Base-by-base conservation (phyloP, 1,140 invertebrate species). In the Atta cephalotes region DNA sequence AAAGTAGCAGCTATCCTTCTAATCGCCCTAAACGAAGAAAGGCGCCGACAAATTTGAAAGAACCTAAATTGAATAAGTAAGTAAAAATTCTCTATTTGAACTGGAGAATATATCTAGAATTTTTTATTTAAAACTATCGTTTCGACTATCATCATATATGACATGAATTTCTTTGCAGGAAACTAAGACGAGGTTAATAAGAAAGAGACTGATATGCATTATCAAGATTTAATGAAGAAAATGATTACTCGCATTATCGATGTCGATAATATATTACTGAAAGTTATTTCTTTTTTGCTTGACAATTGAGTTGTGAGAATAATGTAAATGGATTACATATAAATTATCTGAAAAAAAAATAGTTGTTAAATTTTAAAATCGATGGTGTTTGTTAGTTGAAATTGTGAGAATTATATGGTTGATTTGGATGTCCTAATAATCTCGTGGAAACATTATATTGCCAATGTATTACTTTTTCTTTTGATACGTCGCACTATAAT, bases 31-130 rank as follows among this genome's bases (percentile, higher is more conserved):
- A 87, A 86, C 88, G 93, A 63, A 89, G 87, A 60, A 93, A 91
- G 77, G 92, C 92, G 21, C 92, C 92, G 9, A 65, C 63, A 10
- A 92, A 85, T 79, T 86, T 93, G 0, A 77, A 89, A 71, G 93
- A 94, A 70, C 93, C 93, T 21, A 92, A 5, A 45, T 91, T 93
- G 31, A 65, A 1, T 39, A 92, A 78, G 93, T 94, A 66, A 91
- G 86, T 88, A 89, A 35, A 77, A 31, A 39, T 14, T 51, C n/a
- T 45, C 39, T 21, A 0, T 9, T 49, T 58, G n/a, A 5, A 76
- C 18, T 1, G 4, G 18, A 56, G 63, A 80, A 81, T 62, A 53
- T 62, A 5, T 60, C 31, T 12, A 25, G 28, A 25, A 71, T 71
- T 51, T 63, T 6, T 6, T 31, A 25, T 28, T 62, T 51, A 39